Evolutionary conservation across 2,888 invertebrate species (phyloP).

Genomic region (Carabus problematicus): DNA sequence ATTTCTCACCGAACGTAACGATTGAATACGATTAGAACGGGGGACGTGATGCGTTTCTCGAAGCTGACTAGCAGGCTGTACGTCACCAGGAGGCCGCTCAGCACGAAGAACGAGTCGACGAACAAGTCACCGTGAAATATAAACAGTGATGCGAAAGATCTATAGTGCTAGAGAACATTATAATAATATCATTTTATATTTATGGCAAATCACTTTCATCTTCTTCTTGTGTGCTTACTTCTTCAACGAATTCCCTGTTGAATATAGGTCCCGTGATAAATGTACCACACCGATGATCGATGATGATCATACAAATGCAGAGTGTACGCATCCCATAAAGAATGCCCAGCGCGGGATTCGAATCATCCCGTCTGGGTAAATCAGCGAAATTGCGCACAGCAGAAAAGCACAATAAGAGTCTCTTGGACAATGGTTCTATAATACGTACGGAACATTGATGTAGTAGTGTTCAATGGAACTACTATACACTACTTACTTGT

Average conservation of each 20-base stretch:
- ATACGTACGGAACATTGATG: slow-evolving; percentile 11
- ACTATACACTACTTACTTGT: slow-evolving; percentile 50
- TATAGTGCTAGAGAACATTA: slow-evolving; percentile 54
- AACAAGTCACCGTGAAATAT: slow-evolving; percentile 69
- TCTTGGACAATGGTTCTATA: slow-evolving; percentile 44
- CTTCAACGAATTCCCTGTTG: slow-evolving; percentile 64
- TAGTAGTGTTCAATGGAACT: not conserved
- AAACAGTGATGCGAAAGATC: slow-evolving; percentile 57
- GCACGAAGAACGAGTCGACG: slow-evolving; percentile 70
- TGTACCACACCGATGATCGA: slow-evolving; percentile 66
- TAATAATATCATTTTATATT: slow-evolving; percentile 23
- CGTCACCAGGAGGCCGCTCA: slow-evolving; percentile 67
- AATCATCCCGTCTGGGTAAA: slow-evolving; percentile 58
- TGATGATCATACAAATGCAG: slow-evolving; percentile 64
- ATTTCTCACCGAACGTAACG: slow-evolving; percentile 68
- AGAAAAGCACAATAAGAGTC: slow-evolving; percentile 51
- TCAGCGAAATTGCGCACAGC: slow-evolving; percentile 54
- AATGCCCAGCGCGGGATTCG: slow-evolving; percentile 59
- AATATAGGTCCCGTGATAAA: slow-evolving; percentile 63
- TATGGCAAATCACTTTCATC: slow-evolving; percentile 18
- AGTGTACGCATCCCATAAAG: slow-evolving; percentile 67
- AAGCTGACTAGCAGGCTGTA: slow-evolving; percentile 59
- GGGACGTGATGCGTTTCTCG: slow-evolving; percentile 59
- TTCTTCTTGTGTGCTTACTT: slow-evolving; percentile 58
- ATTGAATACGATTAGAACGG: slow-evolving; percentile 62